Evolutionary conservation across 2,888 invertebrate genomes (phyloP), one percentile per base, ranked within the genome.

Genomic region (Epinotia brunnichana): DNA sequence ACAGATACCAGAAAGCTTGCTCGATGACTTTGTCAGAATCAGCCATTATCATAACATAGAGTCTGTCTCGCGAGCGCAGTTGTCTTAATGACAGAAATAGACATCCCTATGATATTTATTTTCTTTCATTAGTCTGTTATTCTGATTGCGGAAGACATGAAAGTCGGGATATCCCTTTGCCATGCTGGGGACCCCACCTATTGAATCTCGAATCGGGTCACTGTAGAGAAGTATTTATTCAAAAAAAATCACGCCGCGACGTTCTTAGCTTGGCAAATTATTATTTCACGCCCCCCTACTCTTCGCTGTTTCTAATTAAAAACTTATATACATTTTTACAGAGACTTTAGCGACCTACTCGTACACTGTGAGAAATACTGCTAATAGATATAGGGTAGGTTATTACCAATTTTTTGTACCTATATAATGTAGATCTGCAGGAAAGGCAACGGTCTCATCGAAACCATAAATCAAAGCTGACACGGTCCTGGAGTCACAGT

Each of bases 401-500:
- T n/a, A n/a, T n/a, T n/a, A n/a, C n/a, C n/a, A n/a, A n/a, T n/a
- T n/a, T n/a, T n/a, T n/a, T n/a, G n/a, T n/a, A n/a, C n/a, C n/a
- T 7, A n/a, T 48, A 17, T n/a, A 57, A 53, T 44, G 67, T 21
- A 24, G n/a, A 62, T 56, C 67, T 48, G 48, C 67, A 67, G 35
- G 62, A 70, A 54, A 63, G 44, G 61, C 72, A 72, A 61, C 48
- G 67, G 56, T 61, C 60, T 54, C 54, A 24, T 61, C 54, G 39
- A 61, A 61, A 68, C 72, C 24, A 68, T 72, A 48, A 57, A 72
- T 68, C 60, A 71, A 41, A 53, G 13, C 51, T 41, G 70, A n/a
- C 53, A 5, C 59, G 53, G 51, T 51, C 57, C 70, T 39, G 59
- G 48, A 62, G 71, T 62, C 72, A 56, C 41, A 41, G 39, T 21